Conservation (phyloP, 2,797 vertebrate species). For the Lerista edwardsae region DNA sequence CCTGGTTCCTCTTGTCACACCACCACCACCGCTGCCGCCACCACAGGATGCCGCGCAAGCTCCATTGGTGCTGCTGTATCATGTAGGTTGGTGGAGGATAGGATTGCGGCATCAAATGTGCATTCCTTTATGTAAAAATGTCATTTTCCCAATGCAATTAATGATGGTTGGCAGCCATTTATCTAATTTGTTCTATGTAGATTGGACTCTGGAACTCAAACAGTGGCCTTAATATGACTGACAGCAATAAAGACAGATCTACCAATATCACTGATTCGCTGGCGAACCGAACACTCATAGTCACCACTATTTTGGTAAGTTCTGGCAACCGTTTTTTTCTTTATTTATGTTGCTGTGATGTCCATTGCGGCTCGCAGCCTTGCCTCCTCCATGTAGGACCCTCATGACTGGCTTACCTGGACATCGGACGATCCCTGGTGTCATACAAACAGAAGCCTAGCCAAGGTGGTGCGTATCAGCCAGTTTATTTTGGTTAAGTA, state of each 20-base stretch:
- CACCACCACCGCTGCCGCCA: too few relatives aligned
- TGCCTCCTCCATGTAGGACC: too few relatives aligned
- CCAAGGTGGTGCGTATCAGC: too few relatives aligned
- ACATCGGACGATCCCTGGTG: too few relatives aligned
- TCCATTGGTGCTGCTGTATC: too few relatives aligned
- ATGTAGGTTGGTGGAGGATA: too few relatives aligned
- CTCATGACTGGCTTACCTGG: too few relatives aligned
- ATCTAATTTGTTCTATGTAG: slow-evolving; percentile 75
- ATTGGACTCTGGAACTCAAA: slow-evolving; percentile 98
- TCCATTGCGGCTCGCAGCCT: too few relatives aligned
- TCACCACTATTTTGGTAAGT: slow-evolving; percentile 97
- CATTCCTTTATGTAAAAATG: background rate
- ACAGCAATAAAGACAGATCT: slow-evolving; percentile 86
- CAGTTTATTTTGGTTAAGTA: too few relatives aligned
- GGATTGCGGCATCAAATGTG: background rate
- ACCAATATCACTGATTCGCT: slow-evolving; percentile 92
- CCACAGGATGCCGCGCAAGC: too few relatives aligned
- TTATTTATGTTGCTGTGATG: background rate
- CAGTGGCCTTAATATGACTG: slow-evolving; percentile 94
- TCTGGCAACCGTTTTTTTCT: fast-evolving
- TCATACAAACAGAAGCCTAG: too few relatives aligned
- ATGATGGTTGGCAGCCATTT: slow-evolving; percentile 24
- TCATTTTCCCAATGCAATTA: background rate
- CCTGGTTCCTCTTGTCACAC: too few relatives aligned
- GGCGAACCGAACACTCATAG: slow-evolving; percentile 93